Evolutionary conservation across 2,888 invertebrate genomes (phyloP).

Genomic region (Phortica okadai): DNA sequence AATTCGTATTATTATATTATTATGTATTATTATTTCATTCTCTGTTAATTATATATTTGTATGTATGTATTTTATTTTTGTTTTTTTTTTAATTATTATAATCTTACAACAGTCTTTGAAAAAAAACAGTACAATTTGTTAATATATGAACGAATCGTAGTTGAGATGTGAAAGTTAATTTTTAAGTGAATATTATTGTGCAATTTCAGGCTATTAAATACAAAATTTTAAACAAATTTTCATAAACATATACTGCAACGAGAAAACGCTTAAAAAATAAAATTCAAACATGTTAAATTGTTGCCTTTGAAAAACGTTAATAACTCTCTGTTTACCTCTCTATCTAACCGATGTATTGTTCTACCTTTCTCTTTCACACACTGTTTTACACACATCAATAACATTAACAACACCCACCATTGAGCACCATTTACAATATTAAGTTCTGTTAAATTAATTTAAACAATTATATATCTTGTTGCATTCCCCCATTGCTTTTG

Average conservation of each 20-base stretch:
- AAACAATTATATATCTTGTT: too few species aligned
- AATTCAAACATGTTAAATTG: too few species aligned
- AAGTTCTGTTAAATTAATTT: not conserved
- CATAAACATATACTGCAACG: too few species aligned
- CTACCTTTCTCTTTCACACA: too few species aligned
- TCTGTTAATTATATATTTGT: not conserved
- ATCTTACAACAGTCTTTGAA: slow-evolving; percentile 2
- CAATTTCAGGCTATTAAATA: slow-evolving; percentile 11
- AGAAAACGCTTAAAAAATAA: too few species aligned
- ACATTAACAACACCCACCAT: not conserved
- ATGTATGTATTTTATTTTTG: not conserved
- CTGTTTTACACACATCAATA: not conserved
- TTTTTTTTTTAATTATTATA: not conserved
- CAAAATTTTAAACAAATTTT: not conserved
- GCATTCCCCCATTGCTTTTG: too few species aligned
- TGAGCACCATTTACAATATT: not conserved
- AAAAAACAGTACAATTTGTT: not conserved
- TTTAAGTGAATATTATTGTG: slow-evolving; percentile 9
- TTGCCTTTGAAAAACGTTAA: too few species aligned
- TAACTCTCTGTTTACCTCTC: too few species aligned
- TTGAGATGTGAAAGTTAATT: not conserved
- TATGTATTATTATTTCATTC: slow-evolving; percentile 14
- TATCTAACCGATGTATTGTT: too few species aligned
- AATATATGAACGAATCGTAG: not conserved
- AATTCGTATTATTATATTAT: slow-evolving; percentile 27